Base-by-base conservation (phyloP, 2,797 vertebrate genomes). In the Serranus cabrilla region DNA sequence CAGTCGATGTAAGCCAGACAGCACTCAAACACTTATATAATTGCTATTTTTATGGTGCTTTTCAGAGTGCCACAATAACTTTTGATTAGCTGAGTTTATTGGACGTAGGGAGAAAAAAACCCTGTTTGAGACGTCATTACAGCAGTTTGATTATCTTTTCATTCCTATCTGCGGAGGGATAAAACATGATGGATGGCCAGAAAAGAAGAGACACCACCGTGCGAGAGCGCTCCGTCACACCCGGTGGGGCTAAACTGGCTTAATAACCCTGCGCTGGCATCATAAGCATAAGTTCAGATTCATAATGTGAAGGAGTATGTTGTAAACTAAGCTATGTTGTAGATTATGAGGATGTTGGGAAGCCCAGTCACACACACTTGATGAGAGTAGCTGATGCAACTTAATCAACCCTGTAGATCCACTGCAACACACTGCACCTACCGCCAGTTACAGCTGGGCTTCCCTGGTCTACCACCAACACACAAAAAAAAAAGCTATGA, bases 41-140 rank as follows among this genome's bases (percentile, higher is more conserved):
- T 94, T 94, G 93, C 89, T 81, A 64, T 91, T 94, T 94, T 94
- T 94, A 95, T 84, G 87, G 71, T 27, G 39, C 85, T 90, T 94
- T 91, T 92, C 91, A 81, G 87, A 87, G 91, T 82, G 84, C 88
- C 83, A 94, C 91, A 91, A 93, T 95, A 92, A 94, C 92, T 90
- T 95, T 94, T 95, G 93, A 95, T 95, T 92, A 93, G 91, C 82
- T 81, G 70, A 90, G 84, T 94, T 95, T 94, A 95, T 89, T 90
- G 82, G 72, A 76, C 78, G 83, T 77, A 45, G 40, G 67, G 64
- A 70, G 51, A 42, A 47, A 78, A 74, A 84, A 76, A 49, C 67
- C 72, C 75, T 81, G 91, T 91, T 91, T 86, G 85, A 90, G 74
- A 72, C 60, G 62, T 80, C 84, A 74, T 91, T 80, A 89, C 84